phyloP scores from a whole-genome alignment of 2,888 invertebrate genomes.

The Eurois occulta region DNA sequence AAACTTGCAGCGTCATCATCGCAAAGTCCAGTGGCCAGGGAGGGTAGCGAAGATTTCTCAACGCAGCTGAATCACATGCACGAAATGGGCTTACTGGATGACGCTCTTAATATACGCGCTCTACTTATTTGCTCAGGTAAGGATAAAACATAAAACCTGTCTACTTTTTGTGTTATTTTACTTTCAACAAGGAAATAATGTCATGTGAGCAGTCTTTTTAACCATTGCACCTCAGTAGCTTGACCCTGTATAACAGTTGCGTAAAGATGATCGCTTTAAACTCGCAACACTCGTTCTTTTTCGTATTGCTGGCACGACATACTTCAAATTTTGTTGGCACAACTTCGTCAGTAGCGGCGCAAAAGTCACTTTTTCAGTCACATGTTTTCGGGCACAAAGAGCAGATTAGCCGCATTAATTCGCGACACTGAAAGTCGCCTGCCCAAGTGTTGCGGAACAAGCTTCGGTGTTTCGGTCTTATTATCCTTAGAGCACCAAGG shows the following conservation, averaged over 20 bases:
- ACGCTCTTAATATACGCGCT: slow-evolving; percentile 95
- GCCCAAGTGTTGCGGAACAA: not conserved
- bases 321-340: not conserved
- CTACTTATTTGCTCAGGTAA: slow-evolving; percentile 92
- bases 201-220: not conserved
- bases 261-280: not conserved
- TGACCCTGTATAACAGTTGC: not conserved
- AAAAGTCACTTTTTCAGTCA: not conserved
- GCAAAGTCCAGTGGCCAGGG: slow-evolving; percentile 76
- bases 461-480: not conserved
- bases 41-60: slow-evolving; percentile 72
- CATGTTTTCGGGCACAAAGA: not conserved
- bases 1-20: slow-evolving; percentile 81
- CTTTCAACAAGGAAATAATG: not conserved
- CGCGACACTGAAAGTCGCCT: too few species aligned
- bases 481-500: not conserved
- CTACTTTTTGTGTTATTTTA: not conserved
- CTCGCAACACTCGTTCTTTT: not conserved
- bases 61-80: slow-evolving; percentile 95
- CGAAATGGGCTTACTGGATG: slow-evolving; percentile 97
- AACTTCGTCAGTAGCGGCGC: not conserved
- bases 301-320: not conserved
- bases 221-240: not conserved
- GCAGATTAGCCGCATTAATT: too few species aligned
- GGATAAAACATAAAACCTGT: not conserved